Evolutionary conservation across 2,888 invertebrate species (phyloP).

Genomic region (Clunio marinus): DNA sequence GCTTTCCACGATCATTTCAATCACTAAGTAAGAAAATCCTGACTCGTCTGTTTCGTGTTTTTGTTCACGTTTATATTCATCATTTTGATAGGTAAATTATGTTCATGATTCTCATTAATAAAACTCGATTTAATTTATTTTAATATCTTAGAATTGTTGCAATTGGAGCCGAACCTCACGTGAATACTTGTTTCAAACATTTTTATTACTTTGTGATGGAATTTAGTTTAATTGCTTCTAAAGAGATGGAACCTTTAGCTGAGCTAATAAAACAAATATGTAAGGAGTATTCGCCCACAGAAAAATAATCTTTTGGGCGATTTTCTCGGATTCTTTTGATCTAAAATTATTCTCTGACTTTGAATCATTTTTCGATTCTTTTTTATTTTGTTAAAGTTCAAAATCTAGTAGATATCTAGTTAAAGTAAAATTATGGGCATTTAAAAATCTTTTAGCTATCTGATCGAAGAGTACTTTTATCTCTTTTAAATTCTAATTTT

Average conservation of each 20-base stretch:
- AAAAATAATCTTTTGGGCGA: too few species aligned
- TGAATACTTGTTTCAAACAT: slow-evolving; percentile 91
- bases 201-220: slow-evolving; percentile 89
- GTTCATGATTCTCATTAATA: background rate
- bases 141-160: slow-evolving; percentile 25
- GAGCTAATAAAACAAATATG: slow-evolving; percentile 73
- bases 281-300: slow-evolving; percentile 57
- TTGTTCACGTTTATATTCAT: slow-evolving; percentile 92
- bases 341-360: too few species aligned
- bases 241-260: slow-evolving; percentile 78
- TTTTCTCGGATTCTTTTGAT: too few species aligned
- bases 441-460: too few species aligned
- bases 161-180: slow-evolving; percentile 67
- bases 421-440: too few species aligned
- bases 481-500: too few species aligned
- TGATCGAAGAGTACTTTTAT: too few species aligned
- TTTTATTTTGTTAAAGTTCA: too few species aligned
- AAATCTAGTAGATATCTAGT: too few species aligned
- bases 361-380: too few species aligned
- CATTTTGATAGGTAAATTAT: slow-evolving; percentile 75
- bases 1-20: slow-evolving; percentile 76
- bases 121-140: background rate
- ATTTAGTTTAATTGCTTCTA: slow-evolving; percentile 73
- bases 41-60: slow-evolving; percentile 81
- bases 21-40: slow-evolving; percentile 79